Evolutionary conservation across 92 coral and sea anemone genomes (phyloP).

Genomic region (Phenganax subtilis): DNA sequence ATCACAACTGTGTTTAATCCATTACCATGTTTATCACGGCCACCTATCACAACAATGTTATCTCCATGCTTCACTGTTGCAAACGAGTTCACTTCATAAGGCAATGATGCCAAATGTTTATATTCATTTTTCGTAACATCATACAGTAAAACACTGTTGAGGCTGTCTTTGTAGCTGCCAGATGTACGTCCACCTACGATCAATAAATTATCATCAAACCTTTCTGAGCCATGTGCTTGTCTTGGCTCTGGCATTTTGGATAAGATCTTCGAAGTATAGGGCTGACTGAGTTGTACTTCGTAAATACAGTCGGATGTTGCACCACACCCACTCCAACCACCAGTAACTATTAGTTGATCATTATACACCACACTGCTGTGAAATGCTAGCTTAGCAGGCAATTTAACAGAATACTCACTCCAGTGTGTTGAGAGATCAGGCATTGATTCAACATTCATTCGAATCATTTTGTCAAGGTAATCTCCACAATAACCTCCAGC

Average conservation of each 20-base stretch:
- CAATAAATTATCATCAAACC: background rate
- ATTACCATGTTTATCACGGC: background rate
- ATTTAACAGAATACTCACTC: too few relatives aligned
- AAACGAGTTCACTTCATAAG: background rate
- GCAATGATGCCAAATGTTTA: background rate
- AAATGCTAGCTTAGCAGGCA: too few relatives aligned
- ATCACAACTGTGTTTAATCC: background rate
- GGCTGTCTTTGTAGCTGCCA: background rate
- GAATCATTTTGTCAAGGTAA: too few relatives aligned
- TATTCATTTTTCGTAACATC: background rate
- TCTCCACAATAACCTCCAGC: too few relatives aligned
- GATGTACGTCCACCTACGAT: background rate
- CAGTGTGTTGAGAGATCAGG: too few relatives aligned
- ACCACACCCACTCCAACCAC: too few relatives aligned
- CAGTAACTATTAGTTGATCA: too few relatives aligned
- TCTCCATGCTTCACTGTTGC: slow-evolving; percentile 6
- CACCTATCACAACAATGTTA: slow-evolving; percentile 9
- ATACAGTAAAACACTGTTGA: slow-evolving; percentile 3
- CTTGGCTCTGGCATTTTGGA: background rate
- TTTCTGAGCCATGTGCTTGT: background rate
- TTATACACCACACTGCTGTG: too few relatives aligned
- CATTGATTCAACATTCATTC: too few relatives aligned
- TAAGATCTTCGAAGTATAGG: background rate
- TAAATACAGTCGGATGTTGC: too few relatives aligned
- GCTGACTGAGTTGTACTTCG: background rate